phyloP scores from a whole-genome alignment of 2,113 vertebrate genomes.

The Xenopus laevis region DNA sequence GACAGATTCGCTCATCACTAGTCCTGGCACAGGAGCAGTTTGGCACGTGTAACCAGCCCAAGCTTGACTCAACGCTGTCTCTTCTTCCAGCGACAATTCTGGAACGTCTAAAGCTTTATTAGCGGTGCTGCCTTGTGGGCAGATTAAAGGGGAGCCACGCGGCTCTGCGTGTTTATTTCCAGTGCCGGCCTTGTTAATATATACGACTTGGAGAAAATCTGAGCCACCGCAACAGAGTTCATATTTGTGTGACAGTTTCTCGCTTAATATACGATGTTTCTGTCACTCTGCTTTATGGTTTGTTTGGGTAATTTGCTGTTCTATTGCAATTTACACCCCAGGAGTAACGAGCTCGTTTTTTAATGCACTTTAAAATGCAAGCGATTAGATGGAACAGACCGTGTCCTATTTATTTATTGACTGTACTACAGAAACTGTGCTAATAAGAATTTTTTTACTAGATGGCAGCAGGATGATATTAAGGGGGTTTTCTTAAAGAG shows the following conservation, averaged over 20 bases:
- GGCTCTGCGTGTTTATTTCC: not conserved
- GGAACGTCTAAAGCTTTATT: no score
- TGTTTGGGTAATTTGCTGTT: constrained; percentile 38
- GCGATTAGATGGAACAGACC: constrained; percentile 37
- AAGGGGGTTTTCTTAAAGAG: not conserved
- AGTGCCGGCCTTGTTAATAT: not conserved
- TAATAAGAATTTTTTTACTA: constrained; percentile 7
- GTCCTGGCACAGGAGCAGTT: no score
- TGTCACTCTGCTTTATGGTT: constrained; percentile 35
- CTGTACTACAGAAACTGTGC: constrained; percentile 1
- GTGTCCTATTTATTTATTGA: constrained; percentile 37
- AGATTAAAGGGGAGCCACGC: not conserved
- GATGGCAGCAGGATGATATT: not conserved
- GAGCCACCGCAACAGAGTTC: constrained; percentile 16
- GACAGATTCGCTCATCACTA: no score
- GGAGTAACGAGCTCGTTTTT: constrained; percentile 37
- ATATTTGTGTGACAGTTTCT: constrained; percentile 26
- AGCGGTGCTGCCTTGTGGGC: not conserved
- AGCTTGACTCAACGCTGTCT: no score
- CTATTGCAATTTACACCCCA: constrained; percentile 36
- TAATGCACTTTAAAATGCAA: constrained; percentile 41
- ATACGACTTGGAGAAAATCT: not conserved
- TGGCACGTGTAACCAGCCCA: no score
- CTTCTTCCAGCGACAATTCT: no score
- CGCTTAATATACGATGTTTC: constrained; percentile 1